Percentiles rank a stretch among this genome's conserved stretches.
Evolutionary conservation across 2,888 invertebrate genomes (phyloP).

Genomic region (Drosophila kambysellisi): DNA sequence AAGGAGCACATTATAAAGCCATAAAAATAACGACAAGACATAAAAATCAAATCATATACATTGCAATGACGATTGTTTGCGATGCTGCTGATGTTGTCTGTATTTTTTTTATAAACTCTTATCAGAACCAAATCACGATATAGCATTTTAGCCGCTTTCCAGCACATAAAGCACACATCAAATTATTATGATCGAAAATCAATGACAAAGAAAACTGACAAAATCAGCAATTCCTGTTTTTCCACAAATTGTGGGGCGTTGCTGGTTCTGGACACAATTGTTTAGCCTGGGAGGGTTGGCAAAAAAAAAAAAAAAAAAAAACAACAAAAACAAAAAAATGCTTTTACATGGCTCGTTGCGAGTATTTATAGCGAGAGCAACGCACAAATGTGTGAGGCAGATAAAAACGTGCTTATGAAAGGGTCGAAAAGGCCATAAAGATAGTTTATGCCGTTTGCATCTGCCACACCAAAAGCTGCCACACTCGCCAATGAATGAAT

Average conservation of each 20-base stretch:
- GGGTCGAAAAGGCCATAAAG: slow-evolving; percentile 65
- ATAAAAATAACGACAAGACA: slow-evolving; percentile 63
- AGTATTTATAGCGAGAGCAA: slow-evolving; percentile 29
- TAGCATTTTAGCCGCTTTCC: slow-evolving; percentile 55
- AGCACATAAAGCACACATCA: slow-evolving; percentile 70
- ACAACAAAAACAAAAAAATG: slow-evolving; percentile 4
- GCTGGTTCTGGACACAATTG: slow-evolving; percentile 37
- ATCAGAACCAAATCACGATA: slow-evolving; percentile 5
- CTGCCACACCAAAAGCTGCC: slow-evolving; percentile 14
- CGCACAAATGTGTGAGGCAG: slow-evolving; percentile 74
- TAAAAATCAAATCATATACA: slow-evolving; percentile 69
- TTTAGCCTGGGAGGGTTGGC: slow-evolving; percentile 16
- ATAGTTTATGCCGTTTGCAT: slow-evolving; percentile 61
- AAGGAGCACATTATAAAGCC: slow-evolving; percentile 53
- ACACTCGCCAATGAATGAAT: slow-evolving; percentile 16
- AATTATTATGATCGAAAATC: slow-evolving; percentile 78
- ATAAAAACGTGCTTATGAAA: slow-evolving; percentile 77
- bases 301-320: slow-evolving; percentile 2
- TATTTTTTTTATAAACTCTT: background rate
- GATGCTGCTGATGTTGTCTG: slow-evolving; percentile 6
- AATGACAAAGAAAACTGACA: slow-evolving; percentile 76
- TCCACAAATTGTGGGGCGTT: slow-evolving; percentile 5
- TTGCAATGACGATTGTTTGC: slow-evolving; percentile 62
- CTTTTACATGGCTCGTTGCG: slow-evolving; percentile 19
- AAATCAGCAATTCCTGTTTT: slow-evolving; percentile 61